Conservation (phyloP, 2,113 vertebrate genomes). For the Phycodurus eques region DNA sequence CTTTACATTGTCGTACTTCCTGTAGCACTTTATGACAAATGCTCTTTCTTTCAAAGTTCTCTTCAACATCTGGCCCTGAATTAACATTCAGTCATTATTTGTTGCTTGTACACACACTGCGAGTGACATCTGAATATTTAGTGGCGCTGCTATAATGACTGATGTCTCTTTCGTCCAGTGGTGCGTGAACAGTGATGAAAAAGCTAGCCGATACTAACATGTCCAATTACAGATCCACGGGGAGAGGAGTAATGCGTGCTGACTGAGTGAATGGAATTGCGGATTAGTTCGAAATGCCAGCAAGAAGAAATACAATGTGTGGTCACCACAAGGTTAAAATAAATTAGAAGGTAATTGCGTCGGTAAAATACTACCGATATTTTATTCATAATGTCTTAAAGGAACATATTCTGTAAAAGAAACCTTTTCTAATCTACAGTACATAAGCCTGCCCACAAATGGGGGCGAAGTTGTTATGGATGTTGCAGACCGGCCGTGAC, state of each 20-base stretch:
- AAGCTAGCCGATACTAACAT: neutral
- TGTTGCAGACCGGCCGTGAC: no score
- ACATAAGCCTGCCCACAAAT: no score
- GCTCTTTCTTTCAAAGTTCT: neutral
- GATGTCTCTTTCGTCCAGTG: neutral
- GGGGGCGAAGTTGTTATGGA: no score
- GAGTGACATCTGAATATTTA: neutral
- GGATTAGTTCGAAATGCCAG: neutral
- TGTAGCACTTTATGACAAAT: neutral
- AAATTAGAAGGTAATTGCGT: neutral
- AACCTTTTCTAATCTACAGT: no score
- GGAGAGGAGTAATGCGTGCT: neutral
- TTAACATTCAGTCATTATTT: neutral
- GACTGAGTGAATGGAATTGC: neutral
- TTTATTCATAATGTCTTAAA: no score
- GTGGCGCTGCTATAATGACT: neutral
- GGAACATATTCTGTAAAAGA: no score
- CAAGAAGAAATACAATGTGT: neutral
- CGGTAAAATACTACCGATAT: neutral
- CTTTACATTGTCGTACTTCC: no score
- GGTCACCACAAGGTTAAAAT: neutral
- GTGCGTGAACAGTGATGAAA: neutral
- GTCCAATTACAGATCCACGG: neutral
- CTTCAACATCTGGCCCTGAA: neutral
- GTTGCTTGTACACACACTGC: neutral